These are phyloP conservation scores for Sebastes hopkinsi DNA, from an alignment of 2,797 vertebrate species.

Conservation along the genomic window DNA sequence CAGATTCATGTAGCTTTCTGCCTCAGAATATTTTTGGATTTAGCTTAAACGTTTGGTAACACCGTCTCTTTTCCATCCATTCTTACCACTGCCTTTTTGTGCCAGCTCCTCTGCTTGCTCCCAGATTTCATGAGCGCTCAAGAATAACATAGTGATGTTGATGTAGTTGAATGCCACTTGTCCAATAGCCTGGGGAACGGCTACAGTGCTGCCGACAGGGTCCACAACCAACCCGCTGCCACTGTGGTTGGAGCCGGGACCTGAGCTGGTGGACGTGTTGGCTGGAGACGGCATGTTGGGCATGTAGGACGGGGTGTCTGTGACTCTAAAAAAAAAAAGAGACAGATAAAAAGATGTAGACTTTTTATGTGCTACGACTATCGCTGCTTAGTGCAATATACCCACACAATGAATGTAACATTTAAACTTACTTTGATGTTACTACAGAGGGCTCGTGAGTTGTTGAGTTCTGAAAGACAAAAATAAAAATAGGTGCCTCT, in stretches of 20 bases:
- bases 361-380: neutral
- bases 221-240: slow-evolving; percentile 16
- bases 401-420: neutral
- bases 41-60: neutral
- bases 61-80: neutral
- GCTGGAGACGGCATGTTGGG: slow-evolving; percentile 87
- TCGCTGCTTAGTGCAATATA: neutral
- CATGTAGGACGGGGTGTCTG: slow-evolving; percentile 83
- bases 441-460: slow-evolving; percentile 81
- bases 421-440: slow-evolving; percentile 81
- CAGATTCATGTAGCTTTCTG: neutral
- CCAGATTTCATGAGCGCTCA: slow-evolving; percentile 91
- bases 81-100: slow-evolving; percentile 87
- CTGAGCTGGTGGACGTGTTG: slow-evolving; percentile 75
- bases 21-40: neutral
- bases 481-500: neutral
- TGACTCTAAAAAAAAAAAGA: slow-evolving; percentile 73
- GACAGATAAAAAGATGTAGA: neutral
- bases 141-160: slow-evolving; percentile 90
- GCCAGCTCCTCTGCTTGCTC: slow-evolving; percentile 89
- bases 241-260: slow-evolving; percentile 73
- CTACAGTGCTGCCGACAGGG: slow-evolving; percentile 65
- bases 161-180: slow-evolving; percentile 89
- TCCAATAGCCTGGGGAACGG: slow-evolving; percentile 85
- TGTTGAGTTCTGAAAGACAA: slow-evolving; percentile 80